These are phyloP conservation scores for Chionodraco myersi DNA, from an alignment of 2,113 vertebrate genomes.

Conservation along the genomic window DNA sequence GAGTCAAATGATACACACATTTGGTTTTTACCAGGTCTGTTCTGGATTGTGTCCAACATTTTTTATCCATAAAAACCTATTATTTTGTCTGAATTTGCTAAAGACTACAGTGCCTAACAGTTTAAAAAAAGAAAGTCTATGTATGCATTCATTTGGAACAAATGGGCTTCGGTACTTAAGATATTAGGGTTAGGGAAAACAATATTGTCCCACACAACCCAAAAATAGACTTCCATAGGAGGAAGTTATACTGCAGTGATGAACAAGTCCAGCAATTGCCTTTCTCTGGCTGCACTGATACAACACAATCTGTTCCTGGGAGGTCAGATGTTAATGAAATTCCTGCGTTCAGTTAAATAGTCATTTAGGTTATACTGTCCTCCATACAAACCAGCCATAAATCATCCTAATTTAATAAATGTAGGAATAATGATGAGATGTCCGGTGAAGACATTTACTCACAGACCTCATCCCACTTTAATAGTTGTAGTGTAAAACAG, in stretches of 20 bases:
- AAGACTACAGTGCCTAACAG: too few relatives aligned
- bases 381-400: slow-evolving; percentile 78
- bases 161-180: background rate
- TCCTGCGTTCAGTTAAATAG: slow-evolving; percentile 85
- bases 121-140: too few relatives aligned
- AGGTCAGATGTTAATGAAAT: slow-evolving; percentile 88
- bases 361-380: slow-evolving; percentile 81
- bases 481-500: slow-evolving; percentile 81
- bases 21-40: background rate
- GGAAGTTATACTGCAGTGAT: slow-evolving; percentile 26
- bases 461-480: slow-evolving; percentile 79
- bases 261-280: slow-evolving; percentile 15
- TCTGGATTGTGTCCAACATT: background rate
- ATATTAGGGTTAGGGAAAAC: background rate
- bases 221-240: slow-evolving; percentile 12
- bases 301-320: slow-evolving; percentile 69
- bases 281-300: slow-evolving; percentile 44
- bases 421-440: slow-evolving; percentile 84
- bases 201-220: slow-evolving; percentile 3
- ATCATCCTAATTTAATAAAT: slow-evolving; percentile 88
- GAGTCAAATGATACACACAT: background rate
- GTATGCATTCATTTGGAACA: background rate
- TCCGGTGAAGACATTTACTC: slow-evolving; percentile 81
- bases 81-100: too few relatives aligned
- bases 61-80: background rate